Base-by-base conservation (phyloP, 2,113 vertebrate species). In the Sinocyclocheilus rhinocerous region DNA sequence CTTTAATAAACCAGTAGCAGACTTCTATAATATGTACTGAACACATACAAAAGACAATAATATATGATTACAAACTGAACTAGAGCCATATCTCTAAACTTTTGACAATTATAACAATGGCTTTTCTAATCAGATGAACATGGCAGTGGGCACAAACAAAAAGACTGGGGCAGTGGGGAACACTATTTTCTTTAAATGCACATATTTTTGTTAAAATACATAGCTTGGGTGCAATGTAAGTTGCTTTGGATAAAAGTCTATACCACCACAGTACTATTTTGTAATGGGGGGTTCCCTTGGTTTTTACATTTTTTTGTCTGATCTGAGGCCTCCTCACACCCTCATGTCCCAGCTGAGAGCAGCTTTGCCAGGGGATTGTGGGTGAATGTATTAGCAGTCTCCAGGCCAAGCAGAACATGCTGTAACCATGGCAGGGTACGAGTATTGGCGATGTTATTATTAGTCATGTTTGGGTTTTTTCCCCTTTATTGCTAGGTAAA, bases 401-500 rank as follows among this genome's bases (percentile, higher is more conserved):
- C 52, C n/a, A 72, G 59, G 89, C 89, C 91, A 90, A 91, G 87
- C 75, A 88, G 87, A 91, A 91, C 89, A 90, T 80, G 61, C 87
- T 81, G 87, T 11, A 73, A 85, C 86, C 91, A 88, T 79, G 88
- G 86, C 79, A 73, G 86, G 89, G 87, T 75, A 63, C 90, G 89
- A 84, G 59, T 87, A 86, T 72, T 69, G 90, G 87, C 50, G 70
- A 77, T 63, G 12, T 20, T 86, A 83, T 50, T 67, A 29, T 63
- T 57, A 29, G 29, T 65, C 65, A 36, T 69, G 67, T 81, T 69
- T 75, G 16, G 65, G 26, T 73, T 85, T 90, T 89, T 39, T 57
- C 80, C 52, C 78, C 59, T 73, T 87, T 61, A 22, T 81, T 57
- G 81, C 63, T 84, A 42, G 76, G 89, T 42, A 72, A 88, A 65